Evolutionary conservation across 2,113 vertebrate species (phyloP).

Genomic region (Pantherophis guttatus): DNA sequence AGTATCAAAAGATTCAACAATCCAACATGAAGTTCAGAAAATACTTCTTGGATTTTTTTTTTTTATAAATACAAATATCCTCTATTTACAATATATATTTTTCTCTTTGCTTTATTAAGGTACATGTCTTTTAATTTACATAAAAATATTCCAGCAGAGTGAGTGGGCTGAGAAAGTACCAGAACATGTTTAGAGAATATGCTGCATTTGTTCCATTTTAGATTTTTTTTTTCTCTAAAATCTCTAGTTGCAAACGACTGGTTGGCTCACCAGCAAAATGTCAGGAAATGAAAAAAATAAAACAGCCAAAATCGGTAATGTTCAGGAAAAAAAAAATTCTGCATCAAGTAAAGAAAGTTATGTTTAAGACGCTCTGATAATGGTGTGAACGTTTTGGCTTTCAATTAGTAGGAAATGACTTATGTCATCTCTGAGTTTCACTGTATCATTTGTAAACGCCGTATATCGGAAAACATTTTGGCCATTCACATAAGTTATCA

Average conservation of each 20-base stretch:
- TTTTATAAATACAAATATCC: slow-evolving; percentile 67
- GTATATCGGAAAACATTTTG: slow-evolving; percentile 51
- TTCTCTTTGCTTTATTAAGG: slow-evolving; percentile 57
- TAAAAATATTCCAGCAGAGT: slow-evolving; percentile 58
- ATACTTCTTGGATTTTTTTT: slow-evolving; percentile 61
- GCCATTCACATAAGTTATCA: slow-evolving; percentile 44
- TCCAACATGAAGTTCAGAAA: slow-evolving; percentile 66
- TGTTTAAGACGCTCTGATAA: slow-evolving; percentile 34
- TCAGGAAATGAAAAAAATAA: slow-evolving; percentile 38
- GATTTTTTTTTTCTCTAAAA: slow-evolving; percentile 52
- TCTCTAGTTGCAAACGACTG: slow-evolving; percentile 43
- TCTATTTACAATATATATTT: slow-evolving; percentile 71
- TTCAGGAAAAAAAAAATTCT: slow-evolving; percentile 25
- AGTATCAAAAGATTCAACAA: slow-evolving; percentile 69
- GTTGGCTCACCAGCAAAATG: slow-evolving; percentile 10
- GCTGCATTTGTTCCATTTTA: slow-evolving; percentile 52
- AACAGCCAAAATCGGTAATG: slow-evolving; percentile 39
- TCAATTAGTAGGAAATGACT: slow-evolving; percentile 49
- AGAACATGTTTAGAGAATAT: slow-evolving; percentile 26
- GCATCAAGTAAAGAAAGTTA: slow-evolving; percentile 35
- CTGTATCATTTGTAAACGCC: slow-evolving; percentile 37
- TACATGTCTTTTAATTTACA: slow-evolving; percentile 63
- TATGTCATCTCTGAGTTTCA: slow-evolving; percentile 49
- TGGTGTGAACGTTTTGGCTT: slow-evolving; percentile 4
- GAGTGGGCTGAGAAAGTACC: slow-evolving; percentile 46